Evolutionary conservation across 2,888 invertebrate genomes (phyloP).

Genomic region (Fabriciana adippe): DNA sequence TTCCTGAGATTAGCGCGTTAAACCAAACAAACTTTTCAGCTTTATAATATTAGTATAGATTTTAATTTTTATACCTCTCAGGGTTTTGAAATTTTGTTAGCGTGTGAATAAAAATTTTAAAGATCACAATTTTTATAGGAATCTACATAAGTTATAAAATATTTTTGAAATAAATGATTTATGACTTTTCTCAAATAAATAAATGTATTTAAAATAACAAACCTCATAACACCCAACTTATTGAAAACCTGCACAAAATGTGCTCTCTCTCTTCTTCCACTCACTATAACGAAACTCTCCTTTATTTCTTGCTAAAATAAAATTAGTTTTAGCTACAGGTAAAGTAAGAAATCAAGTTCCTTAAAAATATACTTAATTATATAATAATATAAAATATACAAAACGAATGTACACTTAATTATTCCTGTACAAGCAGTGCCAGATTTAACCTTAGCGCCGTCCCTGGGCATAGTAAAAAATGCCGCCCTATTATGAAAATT

Average conservation of each 20-base stretch:
- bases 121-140: too few species aligned
- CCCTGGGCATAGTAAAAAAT: too few species aligned
- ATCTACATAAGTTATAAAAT: too few species aligned
- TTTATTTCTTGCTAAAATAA: conserved; percentile 71
- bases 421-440: neutral
- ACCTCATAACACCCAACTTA: conserved; percentile 68
- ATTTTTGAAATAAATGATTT: neutral
- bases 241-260: conserved; percentile 60
- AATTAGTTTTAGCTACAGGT: conserved; percentile 1
- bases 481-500: too few species aligned
- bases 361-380: neutral
- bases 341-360: neutral
- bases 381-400: too few species aligned
- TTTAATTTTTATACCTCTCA: too few species aligned
- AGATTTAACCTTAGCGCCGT: too few species aligned
- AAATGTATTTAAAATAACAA: conserved; percentile 31
- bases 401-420: neutral
- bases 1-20: too few species aligned
- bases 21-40: too few species aligned
- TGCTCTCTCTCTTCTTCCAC: conserved; percentile 48
- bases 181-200: neutral
- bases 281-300: conserved; percentile 70
- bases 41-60: too few species aligned
- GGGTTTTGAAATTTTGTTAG: too few species aligned
- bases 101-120: too few species aligned